Conservation (phyloP, 1,140 invertebrate genomes). For the Polypedilum pembai region DNA sequence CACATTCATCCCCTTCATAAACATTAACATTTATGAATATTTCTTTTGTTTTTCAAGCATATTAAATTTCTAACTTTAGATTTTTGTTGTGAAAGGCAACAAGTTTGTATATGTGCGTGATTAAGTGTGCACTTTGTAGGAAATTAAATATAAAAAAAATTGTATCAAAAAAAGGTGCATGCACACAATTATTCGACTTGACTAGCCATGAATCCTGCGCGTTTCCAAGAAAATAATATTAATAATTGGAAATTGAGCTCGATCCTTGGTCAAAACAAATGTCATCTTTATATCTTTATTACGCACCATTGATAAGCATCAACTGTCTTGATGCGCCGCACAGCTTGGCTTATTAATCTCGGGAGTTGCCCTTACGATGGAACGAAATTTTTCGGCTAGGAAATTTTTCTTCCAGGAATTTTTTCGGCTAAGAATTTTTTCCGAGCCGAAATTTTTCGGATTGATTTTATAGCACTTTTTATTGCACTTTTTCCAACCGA, state of each 20-base stretch:
- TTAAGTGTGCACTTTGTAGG: neutral
- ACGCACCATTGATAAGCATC: neutral
- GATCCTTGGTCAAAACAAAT: conserved; percentile 15
- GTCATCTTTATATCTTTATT: conserved; percentile 17
- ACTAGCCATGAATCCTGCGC: conserved; percentile 4
- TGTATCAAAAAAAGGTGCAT: neutral
- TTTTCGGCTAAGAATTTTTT: too few species aligned
- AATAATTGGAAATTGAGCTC: neutral
- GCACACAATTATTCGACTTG: neutral
- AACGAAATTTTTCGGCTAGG: too few species aligned
- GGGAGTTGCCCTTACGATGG: too few species aligned
- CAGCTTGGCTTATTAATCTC: neutral
- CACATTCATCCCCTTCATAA: too few species aligned
- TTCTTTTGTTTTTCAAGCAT: too few species aligned
- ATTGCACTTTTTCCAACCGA: too few species aligned
- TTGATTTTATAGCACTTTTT: too few species aligned
- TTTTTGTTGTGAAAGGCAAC: neutral
- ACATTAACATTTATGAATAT: too few species aligned
- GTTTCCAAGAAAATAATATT: neutral
- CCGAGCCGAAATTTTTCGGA: too few species aligned
- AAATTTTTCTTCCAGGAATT: too few species aligned
- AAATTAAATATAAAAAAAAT: neutral
- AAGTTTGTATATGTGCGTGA: neutral
- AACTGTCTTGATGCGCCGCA: neutral
- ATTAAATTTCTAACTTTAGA: too few species aligned